Evolutionary conservation across 2,113 vertebrate species (phyloP).

Genomic region (Neodontobutis hainanensis): DNA sequence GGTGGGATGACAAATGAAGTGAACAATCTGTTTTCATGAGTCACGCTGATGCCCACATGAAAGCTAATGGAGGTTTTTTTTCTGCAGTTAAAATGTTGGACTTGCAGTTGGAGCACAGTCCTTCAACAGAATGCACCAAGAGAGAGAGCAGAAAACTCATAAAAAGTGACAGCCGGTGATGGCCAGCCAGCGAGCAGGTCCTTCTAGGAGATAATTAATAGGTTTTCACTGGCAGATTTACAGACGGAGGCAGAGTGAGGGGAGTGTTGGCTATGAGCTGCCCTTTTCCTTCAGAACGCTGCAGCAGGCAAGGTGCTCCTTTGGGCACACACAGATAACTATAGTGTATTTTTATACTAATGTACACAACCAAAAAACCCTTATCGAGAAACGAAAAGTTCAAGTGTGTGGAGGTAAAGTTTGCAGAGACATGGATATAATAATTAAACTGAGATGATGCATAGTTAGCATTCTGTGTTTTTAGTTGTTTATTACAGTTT

Average conservation of each 20-base stretch:
- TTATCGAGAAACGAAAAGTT: not conserved
- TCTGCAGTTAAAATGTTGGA: conserved; percentile 42
- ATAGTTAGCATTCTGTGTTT: conserved; percentile 6
- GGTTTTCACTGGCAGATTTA: conserved; percentile 72
- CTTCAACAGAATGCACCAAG: conserved; percentile 53
- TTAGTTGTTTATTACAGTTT: not conserved
- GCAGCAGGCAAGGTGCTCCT: conserved; percentile 42
- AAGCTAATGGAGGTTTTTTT: conserved; percentile 39
- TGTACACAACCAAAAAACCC: not conserved
- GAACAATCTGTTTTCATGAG: conserved; percentile 56
- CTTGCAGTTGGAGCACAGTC: conserved; percentile 34
- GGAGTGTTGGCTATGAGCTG: conserved; percentile 48
- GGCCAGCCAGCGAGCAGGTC: conserved; percentile 62
- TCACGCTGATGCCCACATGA: conserved; percentile 32
- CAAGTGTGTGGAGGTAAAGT: too few relatives aligned
- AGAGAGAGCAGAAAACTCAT: conserved; percentile 58
- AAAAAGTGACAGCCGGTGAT: conserved; percentile 72
- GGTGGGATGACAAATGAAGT: conserved; percentile 26
- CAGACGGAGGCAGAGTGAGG: conserved; percentile 45
- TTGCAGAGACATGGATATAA: too few relatives aligned
- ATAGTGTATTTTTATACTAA: not conserved
- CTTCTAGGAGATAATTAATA: conserved; percentile 75
- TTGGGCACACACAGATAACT: conserved; percentile 9
- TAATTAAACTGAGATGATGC: too few relatives aligned
- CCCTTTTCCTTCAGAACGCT: conserved; percentile 56